A percentile compares a stretch with the other conserved stretches of the same genome.
Conservation (phyloP, 30 jellyfish, hydroid and myxozoan species). For the Morbakka virulenta region DNA sequence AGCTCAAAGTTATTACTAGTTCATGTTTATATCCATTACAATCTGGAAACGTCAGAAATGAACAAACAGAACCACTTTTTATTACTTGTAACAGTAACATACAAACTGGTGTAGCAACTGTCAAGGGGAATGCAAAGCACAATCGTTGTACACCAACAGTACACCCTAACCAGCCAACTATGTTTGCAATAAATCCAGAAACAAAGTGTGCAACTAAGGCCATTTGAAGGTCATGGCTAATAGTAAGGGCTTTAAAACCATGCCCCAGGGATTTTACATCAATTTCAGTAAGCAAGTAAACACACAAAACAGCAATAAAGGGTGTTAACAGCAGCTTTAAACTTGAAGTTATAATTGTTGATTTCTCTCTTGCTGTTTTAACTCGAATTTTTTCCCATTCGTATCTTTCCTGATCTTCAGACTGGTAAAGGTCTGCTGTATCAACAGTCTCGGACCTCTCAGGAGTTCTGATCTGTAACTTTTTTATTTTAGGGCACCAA, state of each 20-base stretch:
- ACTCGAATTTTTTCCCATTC: constrained; percentile 53
- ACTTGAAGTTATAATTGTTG: constrained; percentile 53
- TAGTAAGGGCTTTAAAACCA: constrained; percentile 38
- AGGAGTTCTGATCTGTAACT: constrained; percentile 50
- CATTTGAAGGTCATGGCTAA: neutral
- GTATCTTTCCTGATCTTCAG: constrained; percentile 1
- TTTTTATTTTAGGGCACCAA: constrained; percentile 82
- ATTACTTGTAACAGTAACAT: constrained; percentile 20
- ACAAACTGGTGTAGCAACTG: constrained; percentile 65
- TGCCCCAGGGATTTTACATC: neutral
- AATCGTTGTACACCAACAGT: constrained; percentile 62
- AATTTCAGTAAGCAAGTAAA: constrained; percentile 10
- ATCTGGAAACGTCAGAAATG: neutral
- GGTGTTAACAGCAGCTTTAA: constrained; percentile 52
- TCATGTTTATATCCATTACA: neutral
- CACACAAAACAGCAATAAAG: constrained; percentile 35
- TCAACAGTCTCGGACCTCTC: neutral
- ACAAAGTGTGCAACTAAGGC: constrained; percentile 42
- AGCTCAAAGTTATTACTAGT: neutral
- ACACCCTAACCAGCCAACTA: constrained; percentile 71
- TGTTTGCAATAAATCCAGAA: constrained; percentile 56
- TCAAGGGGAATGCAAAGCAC: constrained; percentile 77
- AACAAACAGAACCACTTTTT: constrained; percentile 20
- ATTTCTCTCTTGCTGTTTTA: constrained; percentile 56
- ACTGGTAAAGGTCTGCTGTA: neutral